Evolutionary conservation across 2,113 vertebrate species (phyloP), one percentile per base, ranked within the genome.

Genomic region (Pseudopipra pipra): DNA sequence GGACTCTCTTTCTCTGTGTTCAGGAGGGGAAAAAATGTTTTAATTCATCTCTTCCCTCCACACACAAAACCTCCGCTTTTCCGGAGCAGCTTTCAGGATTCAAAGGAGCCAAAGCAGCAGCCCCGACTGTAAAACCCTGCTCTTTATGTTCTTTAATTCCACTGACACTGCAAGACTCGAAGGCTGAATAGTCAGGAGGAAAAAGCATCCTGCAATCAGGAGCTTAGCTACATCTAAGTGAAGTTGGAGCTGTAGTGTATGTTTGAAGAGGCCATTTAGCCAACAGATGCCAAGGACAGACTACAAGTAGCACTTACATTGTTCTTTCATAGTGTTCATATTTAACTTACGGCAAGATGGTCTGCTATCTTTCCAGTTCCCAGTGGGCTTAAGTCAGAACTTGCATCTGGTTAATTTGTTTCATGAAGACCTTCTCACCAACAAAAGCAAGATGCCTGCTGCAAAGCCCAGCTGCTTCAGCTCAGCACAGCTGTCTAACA

Each of bases 231-330:
- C 70, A 44, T 86, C 49, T 43, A 78, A 90, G 80, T 8, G 44
- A 92, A 87, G 87, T 6, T 49, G 46, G 67, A 91, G 75, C 23
- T 15, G 55, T 14, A n/a, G 43, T 3, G 30, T 30, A 1, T n/a
- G 67, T 87, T 5, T 84, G 47, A 96, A 96, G 88, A 95, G 72
- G 63, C 82, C 72, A 63, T 91, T 95, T 77, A 91, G 59, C 55
- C 72, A 75, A 80, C 63, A 93, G 75, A 94, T 88, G 92, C 90
- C 85, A 93, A 96, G 90, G 87, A 92, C 79, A 86, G 82, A 79
- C 54, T 85, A 78, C 67, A 66, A 93, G 70, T 4, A 93, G 75
- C 79, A 54, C 72, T 88, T 80, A 55, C 3, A 24, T 41, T 73
- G 68, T 76, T 80, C 87, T 86, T 91, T 56, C 85, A 91, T 1